Base-by-base conservation (phyloP, 2,113 vertebrate species). In the Piaya cayana region DNA sequence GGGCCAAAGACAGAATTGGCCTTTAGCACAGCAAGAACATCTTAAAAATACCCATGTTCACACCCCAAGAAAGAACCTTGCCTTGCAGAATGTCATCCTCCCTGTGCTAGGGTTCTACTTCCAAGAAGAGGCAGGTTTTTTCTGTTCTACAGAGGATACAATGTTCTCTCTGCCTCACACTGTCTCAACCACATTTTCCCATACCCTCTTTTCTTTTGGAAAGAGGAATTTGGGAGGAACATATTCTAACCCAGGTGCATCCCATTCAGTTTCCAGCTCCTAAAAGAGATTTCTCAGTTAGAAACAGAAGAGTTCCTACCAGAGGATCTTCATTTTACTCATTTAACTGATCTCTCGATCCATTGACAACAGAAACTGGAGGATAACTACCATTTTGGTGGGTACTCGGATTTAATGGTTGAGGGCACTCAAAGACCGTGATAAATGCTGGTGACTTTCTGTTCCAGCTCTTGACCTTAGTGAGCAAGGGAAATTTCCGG, bases 361-460 rank as follows among this genome's bases (percentile, higher is more conserved):
- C 39, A 22, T 30, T 59, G 34, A 23, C 20, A 65, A 29, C 15
- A 75, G 26, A 11, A 9, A 72, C 32, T 8, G 16, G n/a, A 79
- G 22, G 15, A 26, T 27, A 75, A 71, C 5, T 47, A 25, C 8
- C 17, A 68, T 16, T 9, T 56, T 7, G 4, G 16, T 36, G 36
- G 30, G 39, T 67, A 26, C n/a, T 60, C 82, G 15, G 7, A 19
- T 95, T 91, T 65, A 23, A 4, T 30, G 39, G 8, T 36, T 45
- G 21, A 84, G 52, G 49, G 30, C 4, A 39, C 18, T 52, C 43
- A 0, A 0, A 77, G 34, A 80, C 30, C 12, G 18, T 15, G n/a
- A 29, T 9, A 23, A 87, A 43, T n/a, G 12, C 6, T 2, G 0
- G 12, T 42, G 50, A 45, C 32, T 58, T 81, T 78, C 17, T 90